Conservation (phyloP, 1,140 invertebrate genomes). For the Caenorhabditis tropicalis region DNA sequence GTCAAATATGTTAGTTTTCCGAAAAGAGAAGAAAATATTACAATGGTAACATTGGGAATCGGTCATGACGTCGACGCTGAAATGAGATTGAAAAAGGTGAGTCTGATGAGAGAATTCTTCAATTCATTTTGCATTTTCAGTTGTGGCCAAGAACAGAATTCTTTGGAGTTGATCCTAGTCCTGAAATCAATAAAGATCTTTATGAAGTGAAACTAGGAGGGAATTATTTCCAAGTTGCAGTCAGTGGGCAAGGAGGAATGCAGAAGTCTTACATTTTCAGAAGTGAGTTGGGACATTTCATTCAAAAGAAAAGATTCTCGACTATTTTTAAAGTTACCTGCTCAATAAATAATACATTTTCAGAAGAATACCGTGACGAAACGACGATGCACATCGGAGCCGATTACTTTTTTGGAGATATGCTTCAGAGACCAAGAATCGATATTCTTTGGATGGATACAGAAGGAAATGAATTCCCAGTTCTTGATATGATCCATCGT, state of each 20-base stretch:
- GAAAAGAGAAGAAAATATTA: slow-evolving; percentile 8
- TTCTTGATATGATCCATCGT: slow-evolving; percentile 7
- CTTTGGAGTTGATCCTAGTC: slow-evolving; percentile 2
- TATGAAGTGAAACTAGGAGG: slow-evolving; percentile 9
- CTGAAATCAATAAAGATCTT: slow-evolving; percentile 4
- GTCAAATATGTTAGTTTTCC: background rate
- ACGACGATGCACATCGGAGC: slow-evolving; percentile 12
- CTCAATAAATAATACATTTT: background rate
- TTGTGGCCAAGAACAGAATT: background rate
- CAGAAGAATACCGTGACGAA: slow-evolving; percentile 6
- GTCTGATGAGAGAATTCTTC: background rate
- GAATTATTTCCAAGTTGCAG: background rate
- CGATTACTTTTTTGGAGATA: background rate
- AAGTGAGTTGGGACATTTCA: background rate
- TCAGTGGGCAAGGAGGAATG: slow-evolving; percentile 16
- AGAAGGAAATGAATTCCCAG: slow-evolving; percentile 12
- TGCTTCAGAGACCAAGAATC: background rate
- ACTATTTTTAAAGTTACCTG: no score
- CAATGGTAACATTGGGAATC: background rate
- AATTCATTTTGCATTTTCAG: background rate
- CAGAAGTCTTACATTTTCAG: slow-evolving; percentile 15
- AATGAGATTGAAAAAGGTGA: background rate
- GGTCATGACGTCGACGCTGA: slow-evolving; percentile 8
- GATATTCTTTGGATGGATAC: slow-evolving; percentile 13
- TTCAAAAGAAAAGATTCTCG: no score